Evolutionary conservation across 53 echinoderm and acorn worm species (phyloP), one percentile per base, ranked within the genome.

Genomic region (Temnopleurus reevesii): DNA sequence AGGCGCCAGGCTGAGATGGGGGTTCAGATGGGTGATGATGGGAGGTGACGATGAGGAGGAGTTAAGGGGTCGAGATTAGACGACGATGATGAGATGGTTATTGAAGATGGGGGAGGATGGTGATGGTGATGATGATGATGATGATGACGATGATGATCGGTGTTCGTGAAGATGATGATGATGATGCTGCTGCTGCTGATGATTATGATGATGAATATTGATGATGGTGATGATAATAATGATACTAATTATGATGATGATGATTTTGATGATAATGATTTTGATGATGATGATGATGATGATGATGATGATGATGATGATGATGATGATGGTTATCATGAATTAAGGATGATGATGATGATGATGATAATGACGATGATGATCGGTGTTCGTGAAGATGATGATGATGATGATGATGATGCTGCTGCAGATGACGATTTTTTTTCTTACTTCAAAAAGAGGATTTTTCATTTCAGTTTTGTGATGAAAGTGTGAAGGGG

Each of bases 1-100:
- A 3, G 54, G n/a, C 43, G 71, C 71, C 71, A 71, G 2, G 71
- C 36, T 41, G 71, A 41, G 83, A 36, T 55, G 55, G 51, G 10
- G 31, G 36, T 49, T 47, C 55, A 55, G 55, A 53, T 51, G 36
- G 55, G 55, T n/a, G 35, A 83, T 83, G 47, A 7, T 83, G 38
- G 6, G 30, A 18, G 83, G 83, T 56, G 41, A 12, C 18, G 83
- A 83, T 53, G 53, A 36, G 47, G 83, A 35, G 83, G 55, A 55
- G 46, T 46, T 79, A 49, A 23, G 49, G 36, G 46, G 79, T 12
- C 28, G 19, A 59, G 53, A 23, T 30, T 19, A 31, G 65, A 49
- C 17, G 79, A 27, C 12, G 79, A 21, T 59, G 59, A 21, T 59
- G 59, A 17, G 21, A 49, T 15, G 15, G 49, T 49, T 15, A 49